A percentile compares a stretch with the other conserved stretches of the same genome.
Conservation (phyloP, 2,888 invertebrate species). For the Phalera bucephala region DNA sequence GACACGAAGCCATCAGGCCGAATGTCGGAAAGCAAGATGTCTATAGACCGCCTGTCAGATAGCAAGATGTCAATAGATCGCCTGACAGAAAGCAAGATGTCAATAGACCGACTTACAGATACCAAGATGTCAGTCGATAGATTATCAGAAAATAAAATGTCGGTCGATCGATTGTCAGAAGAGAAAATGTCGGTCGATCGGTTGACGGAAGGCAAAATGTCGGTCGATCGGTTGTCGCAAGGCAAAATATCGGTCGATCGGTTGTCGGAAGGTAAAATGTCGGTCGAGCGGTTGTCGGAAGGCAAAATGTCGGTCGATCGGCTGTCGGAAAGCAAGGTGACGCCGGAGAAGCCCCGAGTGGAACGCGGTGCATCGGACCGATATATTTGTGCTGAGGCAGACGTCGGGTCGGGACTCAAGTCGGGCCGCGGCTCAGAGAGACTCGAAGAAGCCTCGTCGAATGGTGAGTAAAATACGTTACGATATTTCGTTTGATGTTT, state of each 20-base stretch:
- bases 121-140: constrained; percentile 24
- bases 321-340: constrained; percentile 23
- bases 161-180: constrained; percentile 29
- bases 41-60: constrained; percentile 38
- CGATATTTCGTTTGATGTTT: too few species aligned
- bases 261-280: constrained; percentile 19
- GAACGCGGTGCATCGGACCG: constrained; percentile 36
- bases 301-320: constrained; percentile 30
- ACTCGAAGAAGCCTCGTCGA: constrained; percentile 59
- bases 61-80: constrained; percentile 42
- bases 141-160: constrained; percentile 19
- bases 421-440: constrained; percentile 59
- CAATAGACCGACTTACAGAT: constrained; percentile 21
- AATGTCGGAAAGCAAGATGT: constrained; percentile 46
- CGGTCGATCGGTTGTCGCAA: constrained; percentile 25
- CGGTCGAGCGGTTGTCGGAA: constrained; percentile 29
- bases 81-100: constrained; percentile 20
- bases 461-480: constrained; percentile 53
- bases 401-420: constrained; percentile 66
- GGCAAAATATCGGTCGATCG: constrained; percentile 28
- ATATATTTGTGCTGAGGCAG: constrained; percentile 69
- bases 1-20: constrained; percentile 34
- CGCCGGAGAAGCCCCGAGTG: constrained; percentile 33
- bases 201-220: constrained; percentile 24
- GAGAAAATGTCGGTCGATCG: constrained; percentile 30